Conservation (phyloP, 1,140 invertebrate genomes). For the Leptinotarsa texana region DNA sequence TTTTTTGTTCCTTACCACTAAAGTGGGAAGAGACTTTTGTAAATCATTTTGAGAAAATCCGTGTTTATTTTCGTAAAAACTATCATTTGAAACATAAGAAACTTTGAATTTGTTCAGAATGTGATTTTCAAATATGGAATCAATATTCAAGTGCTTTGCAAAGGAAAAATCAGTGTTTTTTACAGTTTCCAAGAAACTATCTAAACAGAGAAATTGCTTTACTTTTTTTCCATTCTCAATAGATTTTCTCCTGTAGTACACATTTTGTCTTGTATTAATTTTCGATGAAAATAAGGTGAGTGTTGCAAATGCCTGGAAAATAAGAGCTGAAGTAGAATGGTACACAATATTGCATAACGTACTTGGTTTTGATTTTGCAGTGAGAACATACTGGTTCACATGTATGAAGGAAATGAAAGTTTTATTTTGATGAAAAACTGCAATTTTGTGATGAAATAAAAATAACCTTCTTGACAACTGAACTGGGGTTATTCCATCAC, state of each 20-base stretch:
- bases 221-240: slow-evolving; percentile 37
- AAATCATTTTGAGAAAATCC: slow-evolving; percentile 47
- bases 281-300: slow-evolving; percentile 50
- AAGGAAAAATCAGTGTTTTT: slow-evolving; percentile 52
- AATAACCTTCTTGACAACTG: slow-evolving; percentile 33
- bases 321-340: slow-evolving; percentile 1
- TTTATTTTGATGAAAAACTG: slow-evolving; percentile 34
- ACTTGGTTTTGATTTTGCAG: slow-evolving; percentile 56
- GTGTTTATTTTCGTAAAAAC: slow-evolving; percentile 55
- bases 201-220: slow-evolving; percentile 45
- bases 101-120: slow-evolving; percentile 50
- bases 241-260: slow-evolving; percentile 50
- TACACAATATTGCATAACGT: slow-evolving; percentile 21
- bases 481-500: neutral
- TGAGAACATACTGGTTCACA: slow-evolving; percentile 51
- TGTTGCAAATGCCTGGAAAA: slow-evolving; percentile 24
- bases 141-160: slow-evolving; percentile 46
- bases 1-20: slow-evolving; percentile 44
- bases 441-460: slow-evolving; percentile 38
- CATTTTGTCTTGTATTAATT: slow-evolving; percentile 50
- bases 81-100: slow-evolving; percentile 50
- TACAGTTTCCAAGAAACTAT: slow-evolving; percentile 52
- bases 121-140: slow-evolving; percentile 41
- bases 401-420: slow-evolving; percentile 28
- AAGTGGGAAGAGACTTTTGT: slow-evolving; percentile 42